Percentiles rank a stretch among this genome's conserved stretches.
phyloP scores from a whole-genome alignment of 2,888 invertebrate species.

The Zootermopsis nevadensis region DNA sequence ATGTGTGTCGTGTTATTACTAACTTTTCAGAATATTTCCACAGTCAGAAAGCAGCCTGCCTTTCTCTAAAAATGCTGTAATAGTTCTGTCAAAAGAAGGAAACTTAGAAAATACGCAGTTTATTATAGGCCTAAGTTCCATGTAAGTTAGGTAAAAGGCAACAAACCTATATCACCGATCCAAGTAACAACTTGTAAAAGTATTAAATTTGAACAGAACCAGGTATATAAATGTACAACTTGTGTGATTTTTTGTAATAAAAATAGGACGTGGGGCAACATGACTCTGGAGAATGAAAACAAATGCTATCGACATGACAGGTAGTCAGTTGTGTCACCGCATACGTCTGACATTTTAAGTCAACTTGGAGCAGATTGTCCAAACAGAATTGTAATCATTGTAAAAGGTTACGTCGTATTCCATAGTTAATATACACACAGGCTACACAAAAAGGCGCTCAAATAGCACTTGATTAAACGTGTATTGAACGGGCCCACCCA shows the following conservation, averaged over 20 bases:
- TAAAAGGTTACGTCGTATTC: constrained; percentile 52
- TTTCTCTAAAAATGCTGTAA: no score
- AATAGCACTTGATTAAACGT: constrained; percentile 59
- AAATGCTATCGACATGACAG: constrained; percentile 24
- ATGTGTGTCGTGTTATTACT: no score
- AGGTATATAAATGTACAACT: not conserved
- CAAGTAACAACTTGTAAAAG: not conserved
- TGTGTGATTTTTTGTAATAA: constrained; percentile 3
- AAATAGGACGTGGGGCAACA: constrained; percentile 10
- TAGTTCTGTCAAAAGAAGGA: no score
- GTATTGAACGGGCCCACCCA: constrained; percentile 55
- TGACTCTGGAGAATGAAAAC: constrained; percentile 19
- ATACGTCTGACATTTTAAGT: constrained; percentile 23
- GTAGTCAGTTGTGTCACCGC: constrained; percentile 13
- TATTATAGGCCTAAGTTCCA: no score
- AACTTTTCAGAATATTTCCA: no score
- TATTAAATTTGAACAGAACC: not conserved
- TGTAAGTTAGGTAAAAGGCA: not conserved
- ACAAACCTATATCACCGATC: not conserved
- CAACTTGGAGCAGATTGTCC: constrained; percentile 49
- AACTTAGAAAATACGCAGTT: no score
- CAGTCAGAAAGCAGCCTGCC: no score
- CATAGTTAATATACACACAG: constrained; percentile 50
- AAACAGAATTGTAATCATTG: constrained; percentile 54
- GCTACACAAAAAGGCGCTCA: constrained; percentile 54